Base-by-base conservation (phyloP, 2,797 vertebrate species). In the Pangasius larnaudii region DNA sequence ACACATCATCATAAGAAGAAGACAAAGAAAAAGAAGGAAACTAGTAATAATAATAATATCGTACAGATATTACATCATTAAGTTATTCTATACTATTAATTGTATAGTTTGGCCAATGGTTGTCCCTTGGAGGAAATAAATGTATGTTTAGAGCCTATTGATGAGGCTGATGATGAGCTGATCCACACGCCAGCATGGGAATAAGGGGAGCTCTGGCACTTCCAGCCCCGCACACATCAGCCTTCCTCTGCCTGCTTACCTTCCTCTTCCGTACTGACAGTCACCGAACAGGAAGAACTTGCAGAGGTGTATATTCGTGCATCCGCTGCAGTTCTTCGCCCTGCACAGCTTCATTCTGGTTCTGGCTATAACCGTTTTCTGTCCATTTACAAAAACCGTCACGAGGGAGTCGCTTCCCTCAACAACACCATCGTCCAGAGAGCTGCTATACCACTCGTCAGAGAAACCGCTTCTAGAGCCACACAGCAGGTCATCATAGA, bases 261-360 rank as follows among this genome's bases (percentile, higher is more conserved):
- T 90, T 88, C 86, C 80, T 61, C 3, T 89, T 22, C 27, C 63
- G 88, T 89, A 95, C 0, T 5, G 49, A 56, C 96, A 96, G 18
- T 77, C 74, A 3, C 94, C 96, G 1, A 93, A 56, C 0, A 96
- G 90, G 86, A 91, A 78, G 30, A 88, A 89, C 75, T 93, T 95
- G 6, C 96, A 96, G 39, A 96, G 77, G 82, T 96, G 96, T 0
- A 96, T 87, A 0, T 19, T 30, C 0, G 0, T 0, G 67, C 96
- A 96, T 0, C 93, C 92, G 0, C 0, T 0, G 2, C 96, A 96
- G 8, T 42, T 69, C 1, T 1, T 92, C 0, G 0, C 22, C 5
- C 90, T 86, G 67, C 96, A 96, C 81, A 96, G 81, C 2, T 77
- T 92, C 78, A 95, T 75, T 0, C 0, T 3, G 30, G 92, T 95